Evolutionary conservation across 2,888 invertebrate genomes (phyloP), one percentile per base, ranked within the genome.

Genomic region (Platerodrilus igneus): DNA sequence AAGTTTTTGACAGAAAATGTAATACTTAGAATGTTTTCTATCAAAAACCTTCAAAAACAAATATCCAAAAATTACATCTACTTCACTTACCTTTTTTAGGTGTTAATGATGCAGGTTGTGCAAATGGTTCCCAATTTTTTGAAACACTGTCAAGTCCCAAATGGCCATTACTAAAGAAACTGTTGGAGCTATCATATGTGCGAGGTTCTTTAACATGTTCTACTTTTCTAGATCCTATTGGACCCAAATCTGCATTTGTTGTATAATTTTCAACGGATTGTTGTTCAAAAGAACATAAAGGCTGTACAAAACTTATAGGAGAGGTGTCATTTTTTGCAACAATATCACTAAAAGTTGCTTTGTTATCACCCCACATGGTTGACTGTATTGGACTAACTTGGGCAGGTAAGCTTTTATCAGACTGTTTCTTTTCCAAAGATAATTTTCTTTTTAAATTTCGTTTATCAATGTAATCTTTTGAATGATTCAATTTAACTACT

Each of bases 331-430:
- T 75, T 7, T 77, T 62, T 0, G 77, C 76, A 1, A 78, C 77
- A 2, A 77, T 77, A 48, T 78, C 77, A 46, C 77, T 77, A 53
- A 78, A 78, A 21, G 71, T 73, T 0, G 77, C 76, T 31, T 72
- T 60, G 46, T 72, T 75, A 55, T 76, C 76, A 20, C 72, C 70
- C 76, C 76, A 76, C 60, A 69, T n/a, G n/a, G n/a, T n/a, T n/a
- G n/a, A 18, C 64, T 69, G 28, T 4, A 55, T 37, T n/a, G 59
- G 53, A 20, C 62, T 58, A 19, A 59, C 37, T 11, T 53, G 50
- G 23, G 39, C 34, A 10, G 21, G n/a, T n/a, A n/a, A n/a, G n/a
- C n/a, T n/a, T n/a, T 55, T 60, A 13, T 46, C 44, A 10, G 31
- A 28, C 39, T 44, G 29, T 21, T 51, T 56, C 31, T 58, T 56